Conservation (phyloP, 2,113 vertebrate species). For the Centropus unirufus region DNA sequence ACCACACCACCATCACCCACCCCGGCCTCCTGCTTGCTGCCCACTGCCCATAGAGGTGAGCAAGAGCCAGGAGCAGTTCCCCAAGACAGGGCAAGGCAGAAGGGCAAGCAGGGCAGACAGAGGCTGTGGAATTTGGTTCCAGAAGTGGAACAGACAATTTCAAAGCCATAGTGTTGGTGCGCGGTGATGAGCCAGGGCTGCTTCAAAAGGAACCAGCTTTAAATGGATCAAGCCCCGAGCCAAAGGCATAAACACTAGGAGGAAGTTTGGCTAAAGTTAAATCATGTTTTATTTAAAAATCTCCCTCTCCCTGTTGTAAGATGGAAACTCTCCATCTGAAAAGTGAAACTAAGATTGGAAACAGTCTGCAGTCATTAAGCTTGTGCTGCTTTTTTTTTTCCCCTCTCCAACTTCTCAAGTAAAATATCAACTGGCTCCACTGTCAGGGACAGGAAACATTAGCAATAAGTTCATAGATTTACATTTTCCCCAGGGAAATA, state of each 20-base stretch:
- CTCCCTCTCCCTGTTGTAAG: constrained; percentile 65
- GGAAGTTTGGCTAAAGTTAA: constrained; percentile 80
- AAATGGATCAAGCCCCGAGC: constrained; percentile 65
- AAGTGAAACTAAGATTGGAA: constrained; percentile 79
- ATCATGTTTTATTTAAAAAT: constrained; percentile 79
- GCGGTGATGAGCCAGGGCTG: constrained; percentile 46
- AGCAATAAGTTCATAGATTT: constrained; percentile 81
- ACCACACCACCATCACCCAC: fast-evolving
- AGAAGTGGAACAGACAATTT: constrained; percentile 13
- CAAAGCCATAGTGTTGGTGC: background rate
- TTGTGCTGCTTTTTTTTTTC: constrained; percentile 42
- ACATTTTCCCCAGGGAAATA: constrained; percentile 78
- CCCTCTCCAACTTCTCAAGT: constrained; percentile 60
- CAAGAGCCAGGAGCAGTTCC: background rate
- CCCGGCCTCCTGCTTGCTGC: no score
- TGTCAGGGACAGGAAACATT: constrained; percentile 81
- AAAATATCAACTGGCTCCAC: constrained; percentile 81
- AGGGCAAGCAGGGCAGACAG: background rate
- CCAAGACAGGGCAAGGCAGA: background rate
- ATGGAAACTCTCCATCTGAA: constrained; percentile 78
- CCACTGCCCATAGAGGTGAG: fast-evolving
- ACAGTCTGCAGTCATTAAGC: constrained; percentile 74
- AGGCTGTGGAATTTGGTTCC: background rate
- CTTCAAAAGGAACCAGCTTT: constrained; percentile 71
- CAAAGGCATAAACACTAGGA: constrained; percentile 76